Percentiles rank a stretch among this genome's conserved stretches.
Evolutionary conservation across 2,888 invertebrate species (phyloP).

Genomic region (Drosophila ustulata): DNA sequence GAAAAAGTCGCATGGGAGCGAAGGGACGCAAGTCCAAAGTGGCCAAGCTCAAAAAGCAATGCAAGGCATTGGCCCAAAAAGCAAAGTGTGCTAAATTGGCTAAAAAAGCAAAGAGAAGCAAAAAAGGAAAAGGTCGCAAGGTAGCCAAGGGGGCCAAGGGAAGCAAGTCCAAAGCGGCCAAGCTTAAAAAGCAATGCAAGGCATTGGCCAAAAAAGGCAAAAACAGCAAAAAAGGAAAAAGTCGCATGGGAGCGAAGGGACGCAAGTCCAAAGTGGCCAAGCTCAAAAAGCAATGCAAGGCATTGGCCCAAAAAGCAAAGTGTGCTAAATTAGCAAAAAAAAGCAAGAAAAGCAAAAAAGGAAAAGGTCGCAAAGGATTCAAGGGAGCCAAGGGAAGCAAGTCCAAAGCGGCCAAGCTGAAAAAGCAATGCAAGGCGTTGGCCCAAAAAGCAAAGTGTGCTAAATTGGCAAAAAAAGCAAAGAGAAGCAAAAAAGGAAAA

Average conservation of each 20-base stretch:
- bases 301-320: background rate
- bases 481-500: background rate
- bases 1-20: background rate
- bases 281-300: background rate
- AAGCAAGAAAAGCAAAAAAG: background rate
- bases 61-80: background rate
- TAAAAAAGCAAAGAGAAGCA: background rate
- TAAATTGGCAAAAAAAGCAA: too few relatives aligned
- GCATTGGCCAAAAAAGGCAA: background rate
- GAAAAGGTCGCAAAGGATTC: too few relatives aligned
- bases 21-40: too few relatives aligned
- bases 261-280: background rate
- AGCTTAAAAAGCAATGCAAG: background rate
- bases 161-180: background rate
- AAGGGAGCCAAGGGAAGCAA: too few relatives aligned
- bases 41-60: background rate
- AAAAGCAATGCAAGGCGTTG: background rate
- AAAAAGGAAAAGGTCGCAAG: background rate
- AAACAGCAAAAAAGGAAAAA: background rate
- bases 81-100: background rate
- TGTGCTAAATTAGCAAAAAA: too few relatives aligned
- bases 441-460: too few relatives aligned
- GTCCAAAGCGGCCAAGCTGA: background rate
- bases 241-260: too few relatives aligned
- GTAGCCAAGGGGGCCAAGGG: background rate